Base-by-base conservation (phyloP, 1,140 invertebrate genomes). In the Mylabris phalerata region DNA sequence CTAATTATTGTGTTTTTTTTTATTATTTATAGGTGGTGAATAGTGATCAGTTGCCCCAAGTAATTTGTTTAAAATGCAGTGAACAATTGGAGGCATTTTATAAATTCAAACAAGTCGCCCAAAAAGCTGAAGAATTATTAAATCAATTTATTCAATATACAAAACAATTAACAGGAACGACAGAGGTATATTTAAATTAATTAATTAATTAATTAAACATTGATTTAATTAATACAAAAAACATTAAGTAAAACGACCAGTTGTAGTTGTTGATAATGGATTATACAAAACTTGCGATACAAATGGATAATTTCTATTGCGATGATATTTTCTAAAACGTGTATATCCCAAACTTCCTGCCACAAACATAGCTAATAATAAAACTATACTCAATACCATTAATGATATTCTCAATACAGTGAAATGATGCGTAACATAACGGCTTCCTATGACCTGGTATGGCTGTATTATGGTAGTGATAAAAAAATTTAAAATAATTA, bases 141-240 rank as follows among this genome's bases (percentile, higher is more conserved):
- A 75, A 79, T 67, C 78, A 81, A 70, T 82, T 80, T 71, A 66
- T 82, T 49, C 72, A 76, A 49, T 80, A 78, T 74, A 77, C 79
- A 25, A 75, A 77, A 70, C 75, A 77, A 62, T 65, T 81, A 48
- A 72, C 73, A 45, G 80, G 80, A 61, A 74, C 75, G 55, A 73
- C 75, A 72, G 76, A 80, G 78, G 80, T 81, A 64, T 67, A 57
- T 59, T 24, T 47, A 3, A 41, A 25, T 41, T 26, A 11, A 26
- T 19, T 39, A 11, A 11, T 47, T 9, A 41, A 25, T 41, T 26
- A 11, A 26, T 19, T 39, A 11, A 11, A 51, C 10, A 41, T 19
- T 11, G 10, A 7, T 11, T 42, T n/a, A n/a, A 42, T 42, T 42
- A 42, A 42, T 11, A 9, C 5, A 42, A 7, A 1, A 42, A n/a